phyloP scores from a whole-genome alignment of 2,888 invertebrate species.

The Oxycera nigricornis region DNA sequence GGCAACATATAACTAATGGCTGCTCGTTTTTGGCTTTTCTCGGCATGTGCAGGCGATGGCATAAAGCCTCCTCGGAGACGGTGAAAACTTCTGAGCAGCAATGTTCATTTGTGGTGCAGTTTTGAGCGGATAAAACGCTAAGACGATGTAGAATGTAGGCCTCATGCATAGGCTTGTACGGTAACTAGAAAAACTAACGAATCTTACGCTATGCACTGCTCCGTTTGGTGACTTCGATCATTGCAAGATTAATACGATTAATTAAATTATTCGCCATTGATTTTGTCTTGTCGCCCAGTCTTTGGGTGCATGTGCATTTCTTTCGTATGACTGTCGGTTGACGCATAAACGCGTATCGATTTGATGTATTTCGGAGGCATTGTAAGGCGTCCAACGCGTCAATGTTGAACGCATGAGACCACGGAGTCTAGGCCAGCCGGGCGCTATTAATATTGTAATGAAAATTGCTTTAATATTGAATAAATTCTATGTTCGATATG shows the following conservation, averaged over 20 bases:
- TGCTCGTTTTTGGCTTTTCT: too few relatives aligned
- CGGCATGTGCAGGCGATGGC: too few relatives aligned
- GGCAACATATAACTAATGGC: too few relatives aligned
- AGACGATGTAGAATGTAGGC: conserved; percentile 19
- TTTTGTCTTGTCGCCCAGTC: conserved; percentile 25
- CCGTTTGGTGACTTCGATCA: conserved; percentile 8
- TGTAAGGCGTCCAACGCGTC: neutral
- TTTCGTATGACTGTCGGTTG: neutral
- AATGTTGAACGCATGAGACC: neutral
- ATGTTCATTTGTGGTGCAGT: neutral
- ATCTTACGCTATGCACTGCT: neutral
- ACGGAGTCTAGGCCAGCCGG: conserved; percentile 6
- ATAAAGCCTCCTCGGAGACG: too few relatives aligned
- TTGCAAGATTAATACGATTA: conserved; percentile 35
- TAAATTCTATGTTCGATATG: conserved; percentile 36
- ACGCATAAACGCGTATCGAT: neutral
- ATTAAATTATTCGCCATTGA: conserved; percentile 30
- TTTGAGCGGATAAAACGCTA: neutral
- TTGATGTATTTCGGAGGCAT: conserved; percentile 23
- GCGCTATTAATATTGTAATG: conserved; percentile 36
- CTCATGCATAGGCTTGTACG: conserved; percentile 12
- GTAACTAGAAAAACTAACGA: neutral
- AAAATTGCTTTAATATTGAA: conserved; percentile 41
- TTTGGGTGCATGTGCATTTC: conserved; percentile 1
- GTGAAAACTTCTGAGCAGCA: conserved; percentile 9